phyloP scores from a whole-genome alignment of 2,113 vertebrate species.

The Rhinoptilus africanus region DNA sequence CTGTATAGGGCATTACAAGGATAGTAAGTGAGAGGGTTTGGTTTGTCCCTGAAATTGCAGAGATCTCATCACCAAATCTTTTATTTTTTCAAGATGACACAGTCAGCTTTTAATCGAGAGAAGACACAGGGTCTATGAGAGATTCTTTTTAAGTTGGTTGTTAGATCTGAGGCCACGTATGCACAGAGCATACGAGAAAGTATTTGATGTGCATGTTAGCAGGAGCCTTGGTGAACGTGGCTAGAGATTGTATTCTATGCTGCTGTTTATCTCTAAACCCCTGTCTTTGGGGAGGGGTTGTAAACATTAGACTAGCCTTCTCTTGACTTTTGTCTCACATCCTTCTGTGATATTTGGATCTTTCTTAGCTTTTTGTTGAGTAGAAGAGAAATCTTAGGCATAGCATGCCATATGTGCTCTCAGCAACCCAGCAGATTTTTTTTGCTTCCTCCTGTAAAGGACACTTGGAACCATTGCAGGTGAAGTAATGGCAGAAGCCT shows the following conservation, averaged over 20 bases:
- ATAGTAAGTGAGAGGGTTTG: neutral
- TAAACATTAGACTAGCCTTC: neutral
- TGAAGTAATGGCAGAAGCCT: neutral
- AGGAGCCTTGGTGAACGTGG: neutral
- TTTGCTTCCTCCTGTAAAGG: neutral
- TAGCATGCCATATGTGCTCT: neutral
- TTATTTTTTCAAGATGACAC: neutral
- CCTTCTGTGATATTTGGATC: neutral
- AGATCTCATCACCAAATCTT: neutral
- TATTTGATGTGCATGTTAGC: neutral
- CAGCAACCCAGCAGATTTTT: neutral
- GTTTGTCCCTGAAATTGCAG: neutral
- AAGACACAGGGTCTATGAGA: neutral
- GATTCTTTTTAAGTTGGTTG: neutral
- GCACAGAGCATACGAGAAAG: neutral
- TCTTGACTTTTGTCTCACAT: neutral
- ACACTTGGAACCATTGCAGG: neutral
- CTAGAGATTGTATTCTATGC: neutral
- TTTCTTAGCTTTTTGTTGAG: neutral
- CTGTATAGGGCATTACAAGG: neutral
- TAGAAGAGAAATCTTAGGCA: neutral
- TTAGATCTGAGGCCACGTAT: accelerated
- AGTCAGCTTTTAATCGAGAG: neutral
- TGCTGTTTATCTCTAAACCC: neutral
- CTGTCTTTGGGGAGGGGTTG: neutral